Base-by-base conservation (phyloP, 1,140 invertebrate species). In the Bombyx mandarina region DNA sequence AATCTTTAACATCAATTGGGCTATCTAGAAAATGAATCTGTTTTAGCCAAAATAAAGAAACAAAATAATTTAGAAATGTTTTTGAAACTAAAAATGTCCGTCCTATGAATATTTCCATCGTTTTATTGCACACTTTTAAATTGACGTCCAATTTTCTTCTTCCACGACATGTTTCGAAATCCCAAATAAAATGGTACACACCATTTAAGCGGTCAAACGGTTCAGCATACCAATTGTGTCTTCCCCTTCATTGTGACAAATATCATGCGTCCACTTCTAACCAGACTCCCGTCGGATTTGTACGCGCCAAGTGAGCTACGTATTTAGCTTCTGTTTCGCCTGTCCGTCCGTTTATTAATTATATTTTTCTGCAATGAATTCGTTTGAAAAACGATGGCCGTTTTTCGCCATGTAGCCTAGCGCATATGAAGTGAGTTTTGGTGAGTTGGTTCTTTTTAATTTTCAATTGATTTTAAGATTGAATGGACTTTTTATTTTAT, bases 221-320 rank as follows among this genome's bases (percentile, higher is more conserved):
- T 45, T 75, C 66, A 66, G 71, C 55, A 35, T 60, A 57, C 70
- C 77, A 82, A 82, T 82, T 82, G 75, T 74, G 50, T 45, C 57
- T 53, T 60, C 58, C 76, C 70, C 75, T 67, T 72, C 75, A 68
- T 70, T 69, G 68, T 65, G 12, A 57, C 65, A 63, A 18, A 73
- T 63, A 65, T 62, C 61, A 53, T 58, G 43, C 61, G 52, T 42
- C 54, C 67, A 63, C 64, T 71, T 67, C 73, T 72, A 73, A 66
- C 72, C 79, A 67, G 71, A 69, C 67, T 59, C 47, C 57, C 58
- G 62, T 54, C 58, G 65, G 73, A 75, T 73, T 78, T 71, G 66
- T 62, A 58, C 58, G 64, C 57, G 62, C 52, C 63, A 60, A 60
- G 48, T 22, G 49, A 62, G 68, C 62, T 55, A 71, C 10, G 69